Evolutionary conservation across 2,113 vertebrate genomes (phyloP).

Genomic region (Amblyornis subalaris): DNA sequence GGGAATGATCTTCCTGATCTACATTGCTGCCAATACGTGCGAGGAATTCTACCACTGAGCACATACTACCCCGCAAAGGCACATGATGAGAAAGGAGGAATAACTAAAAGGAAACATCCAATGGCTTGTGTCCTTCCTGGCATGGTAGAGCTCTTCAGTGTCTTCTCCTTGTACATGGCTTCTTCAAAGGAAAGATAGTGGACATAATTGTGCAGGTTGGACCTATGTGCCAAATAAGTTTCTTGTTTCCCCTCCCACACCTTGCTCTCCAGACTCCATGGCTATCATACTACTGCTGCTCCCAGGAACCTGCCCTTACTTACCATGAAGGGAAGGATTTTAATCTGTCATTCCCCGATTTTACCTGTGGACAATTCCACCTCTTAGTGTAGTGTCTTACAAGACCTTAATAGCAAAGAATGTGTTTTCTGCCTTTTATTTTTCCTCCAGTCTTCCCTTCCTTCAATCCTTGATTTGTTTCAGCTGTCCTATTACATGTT

Average conservation of each 20-base stretch:
- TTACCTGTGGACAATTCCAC: background rate
- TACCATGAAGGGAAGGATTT: background rate
- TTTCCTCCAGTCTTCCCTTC: background rate
- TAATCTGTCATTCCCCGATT: background rate
- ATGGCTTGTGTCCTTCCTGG: background rate
- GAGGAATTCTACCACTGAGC: background rate
- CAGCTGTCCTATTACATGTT: background rate
- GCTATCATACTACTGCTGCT: background rate
- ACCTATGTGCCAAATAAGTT: background rate
- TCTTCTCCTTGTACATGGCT: background rate
- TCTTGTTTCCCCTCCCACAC: background rate
- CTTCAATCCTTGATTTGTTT: background rate
- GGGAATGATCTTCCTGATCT: background rate
- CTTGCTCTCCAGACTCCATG: background rate
- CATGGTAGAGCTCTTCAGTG: background rate
- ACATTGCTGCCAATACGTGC: background rate
- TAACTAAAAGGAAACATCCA: background rate
- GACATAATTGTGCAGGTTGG: background rate
- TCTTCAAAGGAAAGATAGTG: background rate
- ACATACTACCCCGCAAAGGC: background rate
- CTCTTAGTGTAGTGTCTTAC: background rate
- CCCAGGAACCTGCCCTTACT: background rate
- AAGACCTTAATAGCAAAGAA: background rate
- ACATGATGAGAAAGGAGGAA: background rate
- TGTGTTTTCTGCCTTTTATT: background rate